Evolutionary conservation across 2,113 vertebrate species (phyloP), one percentile per base, ranked within the genome.

Genomic region (Cephalopholis sonnerati): DNA sequence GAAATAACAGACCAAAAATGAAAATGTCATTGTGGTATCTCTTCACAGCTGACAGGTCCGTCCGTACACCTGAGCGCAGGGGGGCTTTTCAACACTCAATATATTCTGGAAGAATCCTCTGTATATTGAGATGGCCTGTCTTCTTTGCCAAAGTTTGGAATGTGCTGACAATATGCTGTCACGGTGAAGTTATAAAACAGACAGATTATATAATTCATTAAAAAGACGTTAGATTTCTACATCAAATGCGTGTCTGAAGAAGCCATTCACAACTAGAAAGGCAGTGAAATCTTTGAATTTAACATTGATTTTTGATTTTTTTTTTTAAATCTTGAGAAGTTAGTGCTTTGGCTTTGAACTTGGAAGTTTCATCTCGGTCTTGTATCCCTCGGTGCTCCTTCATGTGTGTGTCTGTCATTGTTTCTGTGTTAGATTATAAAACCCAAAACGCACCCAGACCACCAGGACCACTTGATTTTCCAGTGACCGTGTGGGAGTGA

Each of bases 21-120:
- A 86, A 91, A 90, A 91, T 92, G 88, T 90, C 89, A 89, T 53
- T 18, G 77, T 59, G 74, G 83, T 82, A 78, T 88, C 86, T 61
- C 83, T 82, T 89, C 79, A 86, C 81, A 73, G 81, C 73, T 89
- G 92, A 89, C 85, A 85, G 85, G 74, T 84, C 87, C 81, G 58
- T 88, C 83, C 68, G 48, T 44, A 78, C 63, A 84, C 79, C 71
- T 81, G 80, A 79, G 79, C 48, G 29, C 39, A 44, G 41, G 41
- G 46, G 54, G 61, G 64, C 65, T 83, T 86, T 88, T 84, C 70
- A 87, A 57, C 20, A 12, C 68, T 82, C 69, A 70, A 15, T 67
- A 71, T 84, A 77, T 81, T 75, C 73, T 71, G 29, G 24, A 64
- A 82, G n/a, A 83, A 74, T 73, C 25, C 65, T 72, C 53, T 32